Evolutionary conservation across 2,888 invertebrate species (phyloP), one percentile per base, ranked within the genome.

Genomic region (Ypsolopha scabrella): DNA sequence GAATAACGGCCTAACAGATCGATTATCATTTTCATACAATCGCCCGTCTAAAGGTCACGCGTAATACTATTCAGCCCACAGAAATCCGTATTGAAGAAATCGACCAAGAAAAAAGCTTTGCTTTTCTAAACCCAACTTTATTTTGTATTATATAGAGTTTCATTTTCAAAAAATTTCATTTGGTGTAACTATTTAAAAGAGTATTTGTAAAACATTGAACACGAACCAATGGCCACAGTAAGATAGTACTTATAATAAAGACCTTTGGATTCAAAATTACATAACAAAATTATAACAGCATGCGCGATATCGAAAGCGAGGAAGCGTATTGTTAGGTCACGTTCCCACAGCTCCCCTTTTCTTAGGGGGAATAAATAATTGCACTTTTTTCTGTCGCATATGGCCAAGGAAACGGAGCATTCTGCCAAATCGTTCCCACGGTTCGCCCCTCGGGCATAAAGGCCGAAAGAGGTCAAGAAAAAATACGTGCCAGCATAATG

Each of bases 331-430:
- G 86, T 86, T 82, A 75, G 86, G 85, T 82, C 86, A 86, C 86
- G 86, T 85, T 85, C 86, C 80, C 85, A 85, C 85, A 82, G 76
- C 82, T 82, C 83, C 82, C 81, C 82, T 79, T 82, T 85, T 81
- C 83, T 82, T 73, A 79, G 80, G 83, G 81, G 81, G 83, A 82
- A 83, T 82, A 82, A 82, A 83, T 85, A 83, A 86, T 85, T 86
- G 86, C 83, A 85, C 81, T 86, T 86, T 86, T 86, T 86, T 85
- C 81, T 80, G 83, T 81, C 85, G 79, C 86, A 86, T 83, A 85
- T 86, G 86, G 85, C 83, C 74, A 80, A 85, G 82, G 80, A 83
- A 81, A 75, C 76, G 75, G 68, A 66, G 80, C 76, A 77, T 82
- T 80, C 80, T 74, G 80, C 78, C 81, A 77, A 75, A 76, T 72